Evolutionary conservation across 2,797 vertebrate genomes (phyloP), one percentile per base, ranked within the genome.

Genomic region (Champsocephalus gunnari): DNA sequence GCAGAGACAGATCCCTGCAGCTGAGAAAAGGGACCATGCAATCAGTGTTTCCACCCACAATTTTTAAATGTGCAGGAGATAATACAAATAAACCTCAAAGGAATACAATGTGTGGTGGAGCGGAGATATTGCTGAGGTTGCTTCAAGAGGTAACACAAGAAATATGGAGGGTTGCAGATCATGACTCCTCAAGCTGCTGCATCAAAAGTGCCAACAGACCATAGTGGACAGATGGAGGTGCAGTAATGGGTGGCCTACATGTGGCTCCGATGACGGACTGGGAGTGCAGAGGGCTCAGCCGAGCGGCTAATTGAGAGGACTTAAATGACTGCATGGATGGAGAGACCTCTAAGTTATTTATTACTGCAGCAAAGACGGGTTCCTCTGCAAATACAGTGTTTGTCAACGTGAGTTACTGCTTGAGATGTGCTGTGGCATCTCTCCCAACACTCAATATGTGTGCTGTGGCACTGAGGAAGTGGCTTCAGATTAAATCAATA

Each of bases 341-440:
- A 90, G 87, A 91, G 86, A 79, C 81, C 86, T 89, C 90, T 93
- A 91, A 92, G 87, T 94, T 93, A 94, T 94, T 94, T 92, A 94
- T 94, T 88, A 94, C 94, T 94, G 92, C 92, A 89, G 88, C 90
- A 93, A 85, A 89, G 78, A 81, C 77, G 57, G 73, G 77, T 79
- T 89, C 87, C 87, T 89, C 87, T 70, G 89, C 88, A 91, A 88
- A 90, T 82, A 83, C 73, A 45, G 55, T 61, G 73, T 69, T 66
- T 82, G 73, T 81, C 70, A 67, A 62, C 8, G 24, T 43, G 74
- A 81, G 64, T 66, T 78, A 81, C 84, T 72, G 80, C 81, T 51
- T 14, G 50, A 61, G 66, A 79, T 79, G 65, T 67, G 50, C 77
- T 71, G 82, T 79, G 14, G 85, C 70, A 69, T 75, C 45, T 43